Base-by-base conservation (phyloP, 2,797 vertebrate genomes). In the Kryptolebias ocellatus region DNA sequence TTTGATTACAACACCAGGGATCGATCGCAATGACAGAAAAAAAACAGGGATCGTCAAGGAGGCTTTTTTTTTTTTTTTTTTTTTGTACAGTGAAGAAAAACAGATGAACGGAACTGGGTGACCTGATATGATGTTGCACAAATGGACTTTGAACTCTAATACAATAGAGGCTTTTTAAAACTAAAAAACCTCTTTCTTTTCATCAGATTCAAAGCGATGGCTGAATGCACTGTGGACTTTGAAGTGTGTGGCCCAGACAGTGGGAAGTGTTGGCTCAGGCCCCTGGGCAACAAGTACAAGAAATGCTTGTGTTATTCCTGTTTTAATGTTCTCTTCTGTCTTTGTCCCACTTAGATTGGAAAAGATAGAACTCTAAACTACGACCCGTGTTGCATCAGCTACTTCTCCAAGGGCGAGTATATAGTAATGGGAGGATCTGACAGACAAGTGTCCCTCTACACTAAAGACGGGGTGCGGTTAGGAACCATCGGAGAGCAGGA, bases 331-430 rank as follows among this genome's bases (percentile, higher is more conserved):
- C 37, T 8, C 11, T 51, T 81, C 37, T 80, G 46, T 81, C 54
- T 80, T 79, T 86, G 51, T 83, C 39, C 65, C 53, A 52, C 46
- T 68, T 74, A 98, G 98, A 93, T 99, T 75, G 96, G 96, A 72
- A 99, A 96, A 90, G 98, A 99, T 89, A 94, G 94, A 72, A 72
- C 79, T 24, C 92, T 99, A 70, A 95, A 87, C 84, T 98, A 96
- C 85, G 96, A 99, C 88, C 97, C 98, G 0, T 99, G 98, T 91
- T 99, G 98, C 34, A 81, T 99, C 81, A 98, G 95, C 91, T 99
- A 98, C 90, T 99, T 98, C 79, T 96, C 95, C 5, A 98, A 98
- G 90, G 98, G 97, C 62, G 97, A 99, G 80, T 99, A 99, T 70
- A 94, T 99, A 34, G 86, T 99, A 72, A 90, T 98, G 91, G 95